Base-by-base conservation (phyloP, 1,140 invertebrate species). In the Listronotus bonariensis region DNA sequence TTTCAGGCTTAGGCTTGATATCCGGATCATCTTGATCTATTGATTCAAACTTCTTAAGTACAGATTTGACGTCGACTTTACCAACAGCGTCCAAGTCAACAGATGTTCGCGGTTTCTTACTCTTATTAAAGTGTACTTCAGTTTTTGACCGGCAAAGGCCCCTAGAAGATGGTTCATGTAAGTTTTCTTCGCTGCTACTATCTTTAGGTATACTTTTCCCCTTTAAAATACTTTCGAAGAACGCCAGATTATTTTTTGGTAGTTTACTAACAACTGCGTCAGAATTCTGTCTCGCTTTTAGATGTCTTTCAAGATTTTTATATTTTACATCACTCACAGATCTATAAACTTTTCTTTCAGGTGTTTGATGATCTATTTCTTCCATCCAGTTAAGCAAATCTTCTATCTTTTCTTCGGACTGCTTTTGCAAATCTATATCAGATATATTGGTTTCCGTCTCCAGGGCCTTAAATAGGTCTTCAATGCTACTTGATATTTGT, bases 341-440 rank as follows among this genome's bases (percentile, higher is more conserved):
- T 54, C 73, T 67, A 43, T 70, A 73, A 0, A 74, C 40, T 58
- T 76, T 74, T 14, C 70, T 68, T n/a, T 72, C 71, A 38, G 67
- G 59, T 20, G 72, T 67, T 55, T 78, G 72, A 64, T 78, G 72
- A 40, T 78, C 76, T 36, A 79, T 68, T 34, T 75, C 74, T 15
- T 78, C 74, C 67, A 79, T 77, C 76, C 76, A 79, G 38, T 59
- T 66, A 6, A 79, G 62, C 2, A 79, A 48, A 72, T 78, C 75
- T 26, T 74, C 73, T 17, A 78, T 76, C 67, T 77, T 78, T 17
- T 79, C 75, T 14, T 73, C 74, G 14, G 67, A 59, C 17, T 64
- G 68, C 4, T 65, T 59, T 41, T 70, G 63, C 5, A 68, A 32
- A 41, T 67, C 71, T 20, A 51, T 52, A n/a, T 70, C 59, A 2